Evolutionary conservation across 37 sponge, comb jelly and placozoan species (phyloP).

Genomic region (Ianthella basta): DNA sequence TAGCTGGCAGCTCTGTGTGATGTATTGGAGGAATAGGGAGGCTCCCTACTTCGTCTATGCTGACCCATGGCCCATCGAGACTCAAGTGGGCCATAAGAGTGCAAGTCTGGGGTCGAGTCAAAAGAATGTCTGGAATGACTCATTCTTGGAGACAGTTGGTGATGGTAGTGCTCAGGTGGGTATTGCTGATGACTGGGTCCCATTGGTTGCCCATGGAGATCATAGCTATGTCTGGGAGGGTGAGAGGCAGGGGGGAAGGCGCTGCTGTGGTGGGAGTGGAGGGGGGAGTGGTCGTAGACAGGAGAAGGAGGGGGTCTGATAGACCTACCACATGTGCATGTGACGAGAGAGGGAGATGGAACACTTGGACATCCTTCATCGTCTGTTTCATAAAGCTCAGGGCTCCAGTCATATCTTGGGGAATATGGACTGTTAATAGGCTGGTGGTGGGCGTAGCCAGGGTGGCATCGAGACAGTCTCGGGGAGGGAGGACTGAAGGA

Average conservation of each 20-base stretch:
- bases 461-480: background rate
- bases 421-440: background rate
- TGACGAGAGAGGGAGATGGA: background rate
- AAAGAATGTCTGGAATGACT: no score
- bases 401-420: conserved; percentile 8
- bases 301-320: background rate
- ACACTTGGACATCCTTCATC: background rate
- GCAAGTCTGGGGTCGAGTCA: no score
- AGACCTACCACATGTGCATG: conserved; percentile 14
- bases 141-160: no score
- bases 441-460: background rate
- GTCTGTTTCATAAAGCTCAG: conserved; percentile 11
- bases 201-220: no score
- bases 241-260: background rate
- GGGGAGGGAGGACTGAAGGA: background rate
- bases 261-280: background rate
- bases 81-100: no score
- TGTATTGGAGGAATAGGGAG: background rate
- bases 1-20: background rate
- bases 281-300: background rate
- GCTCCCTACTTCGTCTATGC: background rate
- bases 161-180: no score
- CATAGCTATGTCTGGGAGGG: no score
- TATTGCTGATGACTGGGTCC: no score
- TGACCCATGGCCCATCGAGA: no score